phyloP scores from a whole-genome alignment of 2,888 invertebrate genomes.

The Arenicola marina region DNA sequence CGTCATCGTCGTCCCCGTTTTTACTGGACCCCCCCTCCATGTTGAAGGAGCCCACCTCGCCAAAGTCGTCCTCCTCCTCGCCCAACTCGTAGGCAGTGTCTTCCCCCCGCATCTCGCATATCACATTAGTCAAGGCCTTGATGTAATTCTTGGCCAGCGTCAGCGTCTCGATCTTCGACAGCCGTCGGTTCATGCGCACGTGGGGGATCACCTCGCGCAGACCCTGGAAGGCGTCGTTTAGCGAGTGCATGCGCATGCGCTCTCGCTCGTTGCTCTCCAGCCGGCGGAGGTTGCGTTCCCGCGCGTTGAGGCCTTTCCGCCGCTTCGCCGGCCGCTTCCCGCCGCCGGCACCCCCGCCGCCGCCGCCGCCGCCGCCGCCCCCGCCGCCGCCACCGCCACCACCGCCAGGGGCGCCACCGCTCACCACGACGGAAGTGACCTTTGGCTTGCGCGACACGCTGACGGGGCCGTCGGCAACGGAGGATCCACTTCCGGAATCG shows the following conservation, averaged over 20 bases:
- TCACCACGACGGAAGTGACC: too few species aligned
- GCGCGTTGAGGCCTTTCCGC: slow-evolving; percentile 70
- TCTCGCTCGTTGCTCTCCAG: slow-evolving; percentile 90
- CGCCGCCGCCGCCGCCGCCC: not conserved
- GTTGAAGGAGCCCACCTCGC: not conserved
- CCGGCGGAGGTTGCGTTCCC: slow-evolving; percentile 82
- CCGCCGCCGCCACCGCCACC: too few species aligned
- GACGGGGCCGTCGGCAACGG: slow-evolving; percentile 35
- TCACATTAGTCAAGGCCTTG: slow-evolving; percentile 84
- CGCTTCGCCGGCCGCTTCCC: slow-evolving; percentile 1
- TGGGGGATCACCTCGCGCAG: slow-evolving; percentile 84
- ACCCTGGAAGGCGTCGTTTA: slow-evolving; percentile 89
- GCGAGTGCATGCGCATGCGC: slow-evolving; percentile 88
- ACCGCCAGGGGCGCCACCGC: too few species aligned
- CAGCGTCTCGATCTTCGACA: slow-evolving; percentile 86
- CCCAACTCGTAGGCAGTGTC: slow-evolving; percentile 69
- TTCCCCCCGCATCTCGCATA: slow-evolving; percentile 79
- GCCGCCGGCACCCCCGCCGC: not conserved
- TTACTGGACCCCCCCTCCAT: not conserved
- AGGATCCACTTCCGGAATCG: slow-evolving; percentile 52
- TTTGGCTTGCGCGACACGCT: slow-evolving; percentile 22
- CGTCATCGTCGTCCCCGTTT: slow-evolving; percentile 1
- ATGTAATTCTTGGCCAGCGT: slow-evolving; percentile 89
- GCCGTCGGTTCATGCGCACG: slow-evolving; percentile 79
- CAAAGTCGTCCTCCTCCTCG: slow-evolving; percentile 54